Base-by-base conservation (phyloP, 2,888 invertebrate genomes). In the Drosophila mimica region DNA sequence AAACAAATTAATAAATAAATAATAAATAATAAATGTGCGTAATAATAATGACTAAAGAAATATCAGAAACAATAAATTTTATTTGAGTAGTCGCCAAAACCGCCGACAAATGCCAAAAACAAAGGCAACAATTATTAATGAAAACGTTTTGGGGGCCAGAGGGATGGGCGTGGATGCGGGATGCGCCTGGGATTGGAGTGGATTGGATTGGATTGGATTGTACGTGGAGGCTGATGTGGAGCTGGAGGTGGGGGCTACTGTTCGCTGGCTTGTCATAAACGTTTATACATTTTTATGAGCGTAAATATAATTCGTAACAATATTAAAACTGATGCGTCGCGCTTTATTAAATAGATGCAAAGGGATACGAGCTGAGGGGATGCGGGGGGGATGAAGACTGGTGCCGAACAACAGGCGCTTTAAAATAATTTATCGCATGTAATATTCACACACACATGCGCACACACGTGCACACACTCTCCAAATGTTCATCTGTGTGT, bases 401-500 rank as follows among this genome's bases (percentile, higher is more conserved):
- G 40, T 34, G 51, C 20, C 13, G 38, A 31, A 25, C 25, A 30
- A 60, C 48, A 52, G 52, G 62, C 78, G 80, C 78, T 88, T 87
- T 88, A 88, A 87, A 87, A 87, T 87, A 86, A 87, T 86, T 88
- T 87, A 88, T 87, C 74, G 83, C 82, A 83, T 79, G 77, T 77
- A 78, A 85, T 85, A 86, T 83, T 81, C 77, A 78, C 71, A 66
- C 71, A 66, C 71, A 63, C 56, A 53, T 53, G 30, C 33, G 56
- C 68, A 51, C 36, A 25, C 59, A 56, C 54, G 40, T 36, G 52
- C 40, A 33, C 31, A n/a, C 40, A n/a, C 40, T 9, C 20, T n/a
- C 25, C 7, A 54, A 17, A 17, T 54, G 17, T 25, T 5, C 8
- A 20, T 34, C 28, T 28, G 48, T 46, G 25, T 25, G 25, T 25